Percentiles rank a stretch among this genome's conserved stretches.
Conservation (phyloP, 2,888 invertebrate species). For the Pandemis heparana region DNA sequence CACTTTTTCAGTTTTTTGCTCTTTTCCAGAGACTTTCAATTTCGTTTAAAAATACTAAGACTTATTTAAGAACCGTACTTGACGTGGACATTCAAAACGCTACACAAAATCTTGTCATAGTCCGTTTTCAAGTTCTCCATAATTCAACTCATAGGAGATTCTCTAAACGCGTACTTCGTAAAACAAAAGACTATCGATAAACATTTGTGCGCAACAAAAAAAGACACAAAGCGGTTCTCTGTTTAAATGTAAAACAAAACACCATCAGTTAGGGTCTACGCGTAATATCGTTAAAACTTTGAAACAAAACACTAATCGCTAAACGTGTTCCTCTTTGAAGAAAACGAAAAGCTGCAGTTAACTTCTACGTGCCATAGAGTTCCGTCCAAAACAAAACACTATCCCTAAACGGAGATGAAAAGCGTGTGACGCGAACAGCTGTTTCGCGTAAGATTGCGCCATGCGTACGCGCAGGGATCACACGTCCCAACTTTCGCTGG, state of each 20-base stretch:
- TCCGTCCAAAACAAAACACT: not conserved
- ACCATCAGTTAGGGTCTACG: too few species aligned
- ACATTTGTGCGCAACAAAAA: not conserved
- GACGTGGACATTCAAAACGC: not conserved
- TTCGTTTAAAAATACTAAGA: not conserved
- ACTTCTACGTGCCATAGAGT: not conserved
- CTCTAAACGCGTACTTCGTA: not conserved
- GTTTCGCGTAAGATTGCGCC: constrained; percentile 44
- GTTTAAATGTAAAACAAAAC: not conserved
- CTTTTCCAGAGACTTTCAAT: too few species aligned
- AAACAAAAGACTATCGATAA: not conserved
- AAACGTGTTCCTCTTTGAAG: too few species aligned
- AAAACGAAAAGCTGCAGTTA: not conserved
- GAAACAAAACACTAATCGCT: too few species aligned
- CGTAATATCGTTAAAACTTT: too few species aligned
- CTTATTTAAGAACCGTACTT: too few species aligned
- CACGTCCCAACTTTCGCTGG: constrained; percentile 78
- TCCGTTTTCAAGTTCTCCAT: not conserved
- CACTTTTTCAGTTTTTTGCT: too few species aligned
- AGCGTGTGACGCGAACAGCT: constrained; percentile 18
- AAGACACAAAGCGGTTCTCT: not conserved
- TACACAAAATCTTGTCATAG: not conserved
- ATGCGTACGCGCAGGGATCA: constrained; percentile 65
- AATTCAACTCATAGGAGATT: not conserved
- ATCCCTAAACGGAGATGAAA: not conserved